phyloP scores from a whole-genome alignment of 2,113 vertebrate species.

The Hippocampus barbouri region DNA sequence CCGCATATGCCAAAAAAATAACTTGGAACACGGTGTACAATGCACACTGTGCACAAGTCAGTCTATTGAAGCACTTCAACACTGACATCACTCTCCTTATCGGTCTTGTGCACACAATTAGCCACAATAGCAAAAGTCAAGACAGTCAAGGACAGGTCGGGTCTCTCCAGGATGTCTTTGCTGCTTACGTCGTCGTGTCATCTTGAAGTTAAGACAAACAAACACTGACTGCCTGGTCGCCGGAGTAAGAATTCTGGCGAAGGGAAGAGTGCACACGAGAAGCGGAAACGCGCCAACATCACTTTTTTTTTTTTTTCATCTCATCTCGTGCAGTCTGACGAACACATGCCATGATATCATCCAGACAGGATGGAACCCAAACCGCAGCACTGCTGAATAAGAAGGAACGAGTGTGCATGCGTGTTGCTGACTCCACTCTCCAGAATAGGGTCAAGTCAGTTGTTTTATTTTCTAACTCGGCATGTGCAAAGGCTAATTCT shows the following conservation, averaged over 20 bases:
- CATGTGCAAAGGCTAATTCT: conserved; percentile 22
- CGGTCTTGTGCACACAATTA: not conserved
- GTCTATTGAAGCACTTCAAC: not conserved
- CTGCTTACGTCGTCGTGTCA: not conserved
- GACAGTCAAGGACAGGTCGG: not conserved
- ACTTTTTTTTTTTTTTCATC: conserved; percentile 24
- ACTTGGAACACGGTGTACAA: too few relatives aligned
- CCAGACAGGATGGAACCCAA: conserved; percentile 33
- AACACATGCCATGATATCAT: conserved; percentile 33
- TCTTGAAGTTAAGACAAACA: not conserved
- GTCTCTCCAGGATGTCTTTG: not conserved
- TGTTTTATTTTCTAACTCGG: conserved; percentile 23
- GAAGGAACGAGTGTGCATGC: conserved; percentile 9
- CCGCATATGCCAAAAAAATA: too few relatives aligned
- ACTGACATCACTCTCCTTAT: not conserved
- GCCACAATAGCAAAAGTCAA: not conserved
- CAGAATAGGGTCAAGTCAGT: conserved; percentile 38
- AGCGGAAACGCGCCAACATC: conserved; percentile 2
- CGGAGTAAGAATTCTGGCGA: not conserved
- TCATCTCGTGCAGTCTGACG: conserved; percentile 29
- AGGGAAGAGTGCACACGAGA: not conserved
- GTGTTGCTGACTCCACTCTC: conserved; percentile 35
- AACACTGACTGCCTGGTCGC: not conserved
- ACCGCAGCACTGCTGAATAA: conserved; percentile 54
- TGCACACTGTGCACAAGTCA: not conserved